Evolutionary conservation across 2,113 vertebrate species (phyloP).

Genomic region (Vombatus ursinus): DNA sequence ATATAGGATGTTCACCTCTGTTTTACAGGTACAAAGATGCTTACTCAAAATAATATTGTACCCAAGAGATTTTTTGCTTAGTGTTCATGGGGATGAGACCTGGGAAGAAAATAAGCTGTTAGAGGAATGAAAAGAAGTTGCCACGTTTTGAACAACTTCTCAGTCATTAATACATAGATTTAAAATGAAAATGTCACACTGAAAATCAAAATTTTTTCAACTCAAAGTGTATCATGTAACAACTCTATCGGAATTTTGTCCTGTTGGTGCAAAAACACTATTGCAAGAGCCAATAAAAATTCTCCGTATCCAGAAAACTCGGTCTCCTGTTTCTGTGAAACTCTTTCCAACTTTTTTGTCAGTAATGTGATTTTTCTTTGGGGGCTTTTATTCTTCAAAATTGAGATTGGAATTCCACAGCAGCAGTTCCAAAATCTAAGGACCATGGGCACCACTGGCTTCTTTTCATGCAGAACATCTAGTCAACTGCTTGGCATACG

Average conservation of each 20-base stretch:
- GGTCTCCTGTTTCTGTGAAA: slow-evolving; percentile 31
- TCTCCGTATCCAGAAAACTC: slow-evolving; percentile 7
- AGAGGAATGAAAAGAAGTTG: slow-evolving; percentile 6
- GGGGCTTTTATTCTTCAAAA: slow-evolving; percentile 16
- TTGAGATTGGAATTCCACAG: background rate
- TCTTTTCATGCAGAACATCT: background rate
- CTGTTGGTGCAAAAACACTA: slow-evolving; percentile 9
- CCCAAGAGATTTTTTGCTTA: background rate
- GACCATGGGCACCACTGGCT: background rate
- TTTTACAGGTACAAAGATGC: background rate
- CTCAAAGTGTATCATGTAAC: slow-evolving; percentile 9
- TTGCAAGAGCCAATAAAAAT: background rate
- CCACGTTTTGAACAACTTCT: background rate
- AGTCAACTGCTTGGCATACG: background rate
- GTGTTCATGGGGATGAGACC: background rate
- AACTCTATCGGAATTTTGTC: slow-evolving; percentile 3
- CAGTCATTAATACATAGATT: slow-evolving; percentile 17
- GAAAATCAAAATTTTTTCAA: slow-evolving; percentile 41
- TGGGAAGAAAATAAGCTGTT: slow-evolving; percentile 4
- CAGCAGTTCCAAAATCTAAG: background rate
- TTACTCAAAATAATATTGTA: slow-evolving; percentile 35
- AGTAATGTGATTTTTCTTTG: background rate
- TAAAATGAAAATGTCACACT: slow-evolving; percentile 20
- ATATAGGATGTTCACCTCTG: slow-evolving; percentile 1
- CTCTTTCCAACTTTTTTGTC: slow-evolving; percentile 8